phyloP scores from a whole-genome alignment of 2,888 invertebrate genomes.

The Andricus curvator region DNA sequence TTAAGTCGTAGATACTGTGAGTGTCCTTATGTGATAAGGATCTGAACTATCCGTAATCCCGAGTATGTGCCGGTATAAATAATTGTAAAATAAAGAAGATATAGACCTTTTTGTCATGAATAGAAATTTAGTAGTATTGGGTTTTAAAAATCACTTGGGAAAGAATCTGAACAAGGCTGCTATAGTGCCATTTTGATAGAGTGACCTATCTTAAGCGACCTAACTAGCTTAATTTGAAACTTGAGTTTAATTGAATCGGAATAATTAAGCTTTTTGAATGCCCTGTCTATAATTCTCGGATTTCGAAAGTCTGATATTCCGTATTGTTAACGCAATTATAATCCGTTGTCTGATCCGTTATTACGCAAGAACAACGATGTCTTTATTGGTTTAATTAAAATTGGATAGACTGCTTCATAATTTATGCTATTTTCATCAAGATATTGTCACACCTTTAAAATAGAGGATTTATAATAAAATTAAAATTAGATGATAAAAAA shows the following conservation, averaged over 20 bases:
- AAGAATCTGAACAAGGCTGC: neutral
- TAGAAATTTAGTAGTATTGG: neutral
- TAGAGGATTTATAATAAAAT: too few relatives aligned
- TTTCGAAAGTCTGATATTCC: neutral
- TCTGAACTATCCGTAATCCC: neutral
- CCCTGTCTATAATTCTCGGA: neutral
- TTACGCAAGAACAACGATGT: neutral
- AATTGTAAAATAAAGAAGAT: neutral
- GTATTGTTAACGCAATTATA: constrained; percentile 4
- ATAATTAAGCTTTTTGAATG: constrained; percentile 61
- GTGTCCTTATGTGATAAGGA: neutral
- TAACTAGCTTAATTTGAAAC: constrained; percentile 62
- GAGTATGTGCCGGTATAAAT: neutral
- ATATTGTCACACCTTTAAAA: neutral
- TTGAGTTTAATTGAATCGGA: constrained; percentile 63
- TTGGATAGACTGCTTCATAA: neutral
- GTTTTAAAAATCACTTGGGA: neutral
- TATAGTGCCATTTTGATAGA: neutral
- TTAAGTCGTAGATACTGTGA: neutral
- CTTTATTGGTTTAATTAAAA: neutral
- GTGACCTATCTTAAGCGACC: neutral
- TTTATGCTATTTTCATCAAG: neutral
- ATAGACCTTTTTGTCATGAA: neutral
- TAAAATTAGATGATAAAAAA: too few relatives aligned
- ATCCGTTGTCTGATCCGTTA: neutral